Percentiles rank a stretch among this genome's conserved stretches.
These are phyloP conservation scores for Sander lucioperca DNA, from an alignment of 2,113 vertebrate species.

Conservation along the genomic window DNA sequence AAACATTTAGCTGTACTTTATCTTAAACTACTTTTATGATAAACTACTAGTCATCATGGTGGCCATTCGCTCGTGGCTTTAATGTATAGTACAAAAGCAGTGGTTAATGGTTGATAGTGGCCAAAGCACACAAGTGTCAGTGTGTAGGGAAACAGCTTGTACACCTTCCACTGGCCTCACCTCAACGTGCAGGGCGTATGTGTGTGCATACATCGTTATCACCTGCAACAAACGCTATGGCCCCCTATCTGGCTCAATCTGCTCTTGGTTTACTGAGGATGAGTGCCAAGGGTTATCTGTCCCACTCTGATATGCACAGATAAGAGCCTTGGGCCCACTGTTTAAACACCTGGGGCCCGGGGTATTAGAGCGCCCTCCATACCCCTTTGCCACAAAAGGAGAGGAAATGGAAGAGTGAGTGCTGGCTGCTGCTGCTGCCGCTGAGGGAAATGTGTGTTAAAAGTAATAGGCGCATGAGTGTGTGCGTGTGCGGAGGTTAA, in stretches of 20 bases:
- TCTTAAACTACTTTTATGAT: neutral
- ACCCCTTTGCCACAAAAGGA: slow-evolving; percentile 62
- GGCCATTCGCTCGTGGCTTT: neutral
- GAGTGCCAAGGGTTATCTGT: slow-evolving; percentile 89
- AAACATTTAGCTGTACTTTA: neutral
- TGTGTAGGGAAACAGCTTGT: slow-evolving; percentile 26
- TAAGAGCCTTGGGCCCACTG: slow-evolving; percentile 82
- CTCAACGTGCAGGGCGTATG: slow-evolving; percentile 10
- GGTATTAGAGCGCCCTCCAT: slow-evolving; percentile 72
- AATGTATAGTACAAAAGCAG: neutral
- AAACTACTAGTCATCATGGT: neutral
- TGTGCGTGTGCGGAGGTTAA: slow-evolving; percentile 64
- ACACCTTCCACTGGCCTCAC: slow-evolving; percentile 31
- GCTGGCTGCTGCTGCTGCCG: slow-evolving; percentile 37
- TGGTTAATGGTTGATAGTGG: slow-evolving; percentile 53
- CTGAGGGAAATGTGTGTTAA: slow-evolving; percentile 44
- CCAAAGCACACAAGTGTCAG: slow-evolving; percentile 35
- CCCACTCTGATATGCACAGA: slow-evolving; percentile 85
- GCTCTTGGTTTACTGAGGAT: slow-evolving; percentile 79
- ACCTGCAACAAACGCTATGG: slow-evolving; percentile 74
- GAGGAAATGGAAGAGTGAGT: slow-evolving; percentile 74
- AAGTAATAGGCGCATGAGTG: slow-evolving; percentile 58
- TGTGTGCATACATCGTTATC: slow-evolving; percentile 72
- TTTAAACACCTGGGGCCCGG: slow-evolving; percentile 81
- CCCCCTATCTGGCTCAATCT: slow-evolving; percentile 82